phyloP scores from a whole-genome alignment of 64 coral and sea anemone species.

The Acropora yongei region DNA sequence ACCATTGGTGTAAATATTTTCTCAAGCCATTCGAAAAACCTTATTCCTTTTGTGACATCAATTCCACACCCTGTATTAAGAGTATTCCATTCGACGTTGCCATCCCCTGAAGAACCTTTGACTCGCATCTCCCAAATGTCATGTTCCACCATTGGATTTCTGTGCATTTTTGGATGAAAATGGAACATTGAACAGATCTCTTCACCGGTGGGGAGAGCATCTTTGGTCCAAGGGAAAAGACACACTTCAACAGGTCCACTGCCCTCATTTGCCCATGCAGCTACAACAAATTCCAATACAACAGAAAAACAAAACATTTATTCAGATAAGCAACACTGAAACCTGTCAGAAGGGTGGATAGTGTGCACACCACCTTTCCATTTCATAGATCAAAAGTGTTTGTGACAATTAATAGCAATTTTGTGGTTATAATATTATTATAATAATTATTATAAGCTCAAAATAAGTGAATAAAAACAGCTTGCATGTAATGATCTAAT shows the following conservation, averaged over 20 bases:
- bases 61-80: background rate
- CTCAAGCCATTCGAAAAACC: slow-evolving; percentile 54
- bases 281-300: slow-evolving; percentile 16
- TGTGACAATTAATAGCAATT: no score
- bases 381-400: no score
- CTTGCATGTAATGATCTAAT: no score
- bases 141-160: background rate
- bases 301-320: background rate
- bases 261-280: slow-evolving; percentile 22
- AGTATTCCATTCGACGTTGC: background rate
- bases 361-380: no score
- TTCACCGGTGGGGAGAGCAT: slow-evolving; percentile 28
- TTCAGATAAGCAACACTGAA: background rate
- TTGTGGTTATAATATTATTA: no score
- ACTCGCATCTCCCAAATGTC: background rate
- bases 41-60: slow-evolving; percentile 17
- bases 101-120: background rate
- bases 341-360: background rate
- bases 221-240: slow-evolving; percentile 67
- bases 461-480: no score
- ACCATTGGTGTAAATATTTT: slow-evolving; percentile 34
- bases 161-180: slow-evolving; percentile 60
- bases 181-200: slow-evolving; percentile 60
- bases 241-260: slow-evolving; percentile 44
- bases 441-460: no score